phyloP scores from a whole-genome alignment of 2,888 invertebrate species.

The Phoronis australis region DNA sequence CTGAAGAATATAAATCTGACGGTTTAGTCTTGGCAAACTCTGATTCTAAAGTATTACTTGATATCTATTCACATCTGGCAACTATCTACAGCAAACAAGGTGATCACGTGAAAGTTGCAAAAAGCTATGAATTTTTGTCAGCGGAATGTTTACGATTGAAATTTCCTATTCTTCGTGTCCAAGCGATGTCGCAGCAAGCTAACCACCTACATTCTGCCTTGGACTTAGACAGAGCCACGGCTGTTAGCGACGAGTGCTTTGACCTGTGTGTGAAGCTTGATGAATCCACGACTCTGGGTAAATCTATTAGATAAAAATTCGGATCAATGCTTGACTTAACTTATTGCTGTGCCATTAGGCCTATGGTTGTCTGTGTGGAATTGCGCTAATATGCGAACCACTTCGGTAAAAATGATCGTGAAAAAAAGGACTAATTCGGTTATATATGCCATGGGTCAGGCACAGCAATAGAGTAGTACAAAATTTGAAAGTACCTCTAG shows the following conservation, averaged over 20 bases:
- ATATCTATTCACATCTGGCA: slow-evolving; percentile 14
- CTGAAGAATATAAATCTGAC: slow-evolving; percentile 25
- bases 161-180: slow-evolving; percentile 16
- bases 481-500: too few species aligned
- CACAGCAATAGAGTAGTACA: too few species aligned
- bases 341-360: too few species aligned
- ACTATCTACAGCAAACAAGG: slow-evolving; percentile 5
- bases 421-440: too few species aligned
- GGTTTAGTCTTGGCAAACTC: too few species aligned
- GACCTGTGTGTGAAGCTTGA: slow-evolving; percentile 2
- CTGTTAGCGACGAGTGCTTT: slow-evolving; percentile 14
- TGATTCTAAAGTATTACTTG: slow-evolving; percentile 23
- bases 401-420: too few species aligned
- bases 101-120: slow-evolving; percentile 10
- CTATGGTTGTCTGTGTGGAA: too few species aligned
- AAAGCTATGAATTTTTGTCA: slow-evolving; percentile 13
- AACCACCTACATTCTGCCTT: slow-evolving; percentile 8
- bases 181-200: slow-evolving; percentile 17
- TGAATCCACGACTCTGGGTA: background rate
- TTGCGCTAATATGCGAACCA: too few species aligned
- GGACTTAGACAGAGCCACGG: slow-evolving; percentile 7
- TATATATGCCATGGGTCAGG: too few species aligned
- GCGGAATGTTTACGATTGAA: slow-evolving; percentile 13
- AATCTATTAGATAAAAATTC: too few species aligned
- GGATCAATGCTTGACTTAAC: too few species aligned